Base-by-base conservation (phyloP, 2,888 invertebrate genomes). In the Drosophila nigritarsus region DNA sequence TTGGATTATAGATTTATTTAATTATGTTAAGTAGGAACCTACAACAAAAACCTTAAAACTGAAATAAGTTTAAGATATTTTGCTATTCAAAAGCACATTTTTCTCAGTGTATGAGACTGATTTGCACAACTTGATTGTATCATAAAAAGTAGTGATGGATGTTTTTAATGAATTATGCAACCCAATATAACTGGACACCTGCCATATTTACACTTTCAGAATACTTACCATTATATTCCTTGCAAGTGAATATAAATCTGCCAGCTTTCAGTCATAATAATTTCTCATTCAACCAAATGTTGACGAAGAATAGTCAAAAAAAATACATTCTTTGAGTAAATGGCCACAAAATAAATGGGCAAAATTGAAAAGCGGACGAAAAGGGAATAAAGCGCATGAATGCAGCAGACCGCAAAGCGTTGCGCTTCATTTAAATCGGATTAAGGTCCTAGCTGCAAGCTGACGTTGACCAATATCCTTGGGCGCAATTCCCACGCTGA, bases 381-480 rank as follows among this genome's bases (percentile, higher is more conserved):
- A 8, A 67, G 56, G 54, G 55, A 70, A 38, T 59, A 48, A 67
- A 50, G 48, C 60, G 59, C 59, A 74, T 66, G 73, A 73, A 75
- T 63, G 70, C 73, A 80, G 72, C 75, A 83, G 86, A 92, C 92
- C 92, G 90, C 92, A 92, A 91, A 91, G 78, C 90, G 91, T 89
- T 87, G 89, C 90, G 92, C 92, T 92, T 92, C 92, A 92, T 92
- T 92, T 92, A 92, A 92, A 92, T 91, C 91, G 91, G 92, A 92
- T 92, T 92, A 92, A 86, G 80, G 83, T 75, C 74, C 74, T 54
- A 68, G 24, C 30, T 45, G 64, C 63, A 69, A 71, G 72, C 83
- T 75, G 83, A 55, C 78, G 81, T 73, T 81, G 79, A 78, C 84
- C 78, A 79, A 71, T 75, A 68, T 69, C 75, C 77, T 68, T 62